Evolutionary conservation across 2,888 invertebrate species (phyloP).

Genomic region (Epistrophe eligans): DNA sequence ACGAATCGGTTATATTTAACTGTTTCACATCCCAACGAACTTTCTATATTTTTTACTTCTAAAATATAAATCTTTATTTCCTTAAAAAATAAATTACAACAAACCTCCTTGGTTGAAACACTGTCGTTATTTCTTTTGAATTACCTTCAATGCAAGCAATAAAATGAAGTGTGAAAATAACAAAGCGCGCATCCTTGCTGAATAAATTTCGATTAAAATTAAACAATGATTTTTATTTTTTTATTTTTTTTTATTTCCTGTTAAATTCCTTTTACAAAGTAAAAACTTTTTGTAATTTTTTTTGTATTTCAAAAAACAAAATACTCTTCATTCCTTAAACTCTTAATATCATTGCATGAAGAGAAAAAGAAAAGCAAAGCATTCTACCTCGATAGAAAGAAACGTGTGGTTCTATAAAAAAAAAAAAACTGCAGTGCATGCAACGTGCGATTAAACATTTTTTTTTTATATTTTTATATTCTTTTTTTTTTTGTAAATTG

Average conservation of each 20-base stretch:
- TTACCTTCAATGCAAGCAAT: not conserved
- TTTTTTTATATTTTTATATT: constrained; percentile 31
- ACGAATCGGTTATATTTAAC: no score
- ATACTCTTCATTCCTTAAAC: constrained; percentile 50
- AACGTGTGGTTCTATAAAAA: constrained; percentile 7
- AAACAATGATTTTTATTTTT: constrained; percentile 19
- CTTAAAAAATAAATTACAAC: not conserved
- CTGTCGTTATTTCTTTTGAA: not conserved
- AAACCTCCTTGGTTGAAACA: not conserved
- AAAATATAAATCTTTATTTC: not conserved
- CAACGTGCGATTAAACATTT: constrained; percentile 68
- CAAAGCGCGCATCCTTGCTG: constrained; percentile 25
- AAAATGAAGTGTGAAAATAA: constrained; percentile 9
- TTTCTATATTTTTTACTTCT: no score
- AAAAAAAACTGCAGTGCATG: constrained; percentile 41
- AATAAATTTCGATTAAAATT: constrained; percentile 50
- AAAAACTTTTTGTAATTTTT: constrained; percentile 1
- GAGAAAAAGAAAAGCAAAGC: not conserved
- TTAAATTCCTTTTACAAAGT: constrained; percentile 51
- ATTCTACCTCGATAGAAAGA: constrained; percentile 16
- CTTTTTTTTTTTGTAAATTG: constrained; percentile 13
- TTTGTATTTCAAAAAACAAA: not conserved
- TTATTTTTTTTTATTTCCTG: constrained; percentile 39
- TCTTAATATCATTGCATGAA: constrained; percentile 20
- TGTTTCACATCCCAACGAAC: no score